Percentiles rank a stretch among this genome's conserved stretches.
phyloP scores from a whole-genome alignment of 2,888 invertebrate genomes.

The Drosophila paracracens region DNA sequence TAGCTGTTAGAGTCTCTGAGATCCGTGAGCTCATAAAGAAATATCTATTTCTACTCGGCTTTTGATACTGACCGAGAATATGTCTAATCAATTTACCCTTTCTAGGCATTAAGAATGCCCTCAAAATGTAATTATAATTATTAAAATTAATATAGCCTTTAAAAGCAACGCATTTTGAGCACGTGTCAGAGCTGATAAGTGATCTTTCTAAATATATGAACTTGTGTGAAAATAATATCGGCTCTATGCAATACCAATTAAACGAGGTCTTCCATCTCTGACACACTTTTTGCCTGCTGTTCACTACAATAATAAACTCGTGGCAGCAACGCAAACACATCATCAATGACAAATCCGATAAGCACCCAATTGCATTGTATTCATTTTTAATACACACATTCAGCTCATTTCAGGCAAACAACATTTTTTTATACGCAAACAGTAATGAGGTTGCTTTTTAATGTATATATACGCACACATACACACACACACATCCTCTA shows the following conservation, averaged over 20 bases:
- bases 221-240: neutral
- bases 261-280: neutral
- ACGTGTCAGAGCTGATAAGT: too few species aligned
- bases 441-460: constrained; percentile 11
- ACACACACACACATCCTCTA: neutral
- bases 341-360: constrained; percentile 7
- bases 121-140: too few species aligned
- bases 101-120: too few species aligned
- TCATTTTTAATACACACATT: constrained; percentile 1
- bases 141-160: too few species aligned
- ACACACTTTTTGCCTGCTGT: neutral
- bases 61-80: too few species aligned
- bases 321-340: constrained; percentile 1
- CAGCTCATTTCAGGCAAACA: constrained; percentile 10
- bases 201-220: too few species aligned
- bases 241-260: neutral
- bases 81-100: too few species aligned
- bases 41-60: too few species aligned
- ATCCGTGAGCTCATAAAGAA: neutral
- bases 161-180: too few species aligned
- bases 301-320: constrained; percentile 1
- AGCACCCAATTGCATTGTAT: constrained; percentile 7
- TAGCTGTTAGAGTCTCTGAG: neutral
- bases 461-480: neutral
- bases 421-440: constrained; percentile 5